Base-by-base conservation (phyloP, 2,888 invertebrate species). In the Eulithis prunata region DNA sequence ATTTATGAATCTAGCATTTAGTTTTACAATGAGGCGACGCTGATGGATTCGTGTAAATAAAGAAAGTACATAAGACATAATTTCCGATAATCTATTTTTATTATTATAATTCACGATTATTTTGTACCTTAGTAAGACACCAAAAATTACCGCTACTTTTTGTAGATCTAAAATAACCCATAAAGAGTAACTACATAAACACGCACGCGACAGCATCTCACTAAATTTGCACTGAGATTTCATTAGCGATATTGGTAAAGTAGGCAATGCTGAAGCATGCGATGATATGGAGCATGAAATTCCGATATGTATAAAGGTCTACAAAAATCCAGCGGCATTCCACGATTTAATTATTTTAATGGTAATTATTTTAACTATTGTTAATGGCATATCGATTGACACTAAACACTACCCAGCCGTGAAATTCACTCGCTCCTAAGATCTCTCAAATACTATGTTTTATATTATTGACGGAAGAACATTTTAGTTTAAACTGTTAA, bases 121-220 rank as follows among this genome's bases (percentile, higher is more conserved):
- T 41, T 89, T 89, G 89, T 89, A 88, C 88, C 84, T 82, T 84
- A 77, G 78, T 78, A 69, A 76, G 74, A 76, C 74, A 70, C 74
- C 71, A 64, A 73, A 73, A 68, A 62, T 55, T 60, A 71, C 69
- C 74, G 75, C 70, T 75, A 73, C 71, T 41, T 51, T 64, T 69
- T 68, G 62, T 67, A 66, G 66, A 57, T 68, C 52, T 57, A 13
- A 64, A 65, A 49, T 55, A 3, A 66, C 11, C 13, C 11, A 11
- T 41, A 14, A 14, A 54, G 11, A 21, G 11, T 3, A 11, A 21
- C 4, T 47, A 8, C 47, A 41, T 14, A 47, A 2, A n/a, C n/a
- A 45, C 45, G 45, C 45, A n/a, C n/a, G 45, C n/a, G 2, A 5
- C 6, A n/a, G n/a, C n/a, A 47, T 14, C 6, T 8, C 47, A 8